Percentiles rank a stretch among this genome's conserved stretches.
phyloP scores from a whole-genome alignment of 2,113 vertebrate genomes.

The Ammodytes marinus region DNA sequence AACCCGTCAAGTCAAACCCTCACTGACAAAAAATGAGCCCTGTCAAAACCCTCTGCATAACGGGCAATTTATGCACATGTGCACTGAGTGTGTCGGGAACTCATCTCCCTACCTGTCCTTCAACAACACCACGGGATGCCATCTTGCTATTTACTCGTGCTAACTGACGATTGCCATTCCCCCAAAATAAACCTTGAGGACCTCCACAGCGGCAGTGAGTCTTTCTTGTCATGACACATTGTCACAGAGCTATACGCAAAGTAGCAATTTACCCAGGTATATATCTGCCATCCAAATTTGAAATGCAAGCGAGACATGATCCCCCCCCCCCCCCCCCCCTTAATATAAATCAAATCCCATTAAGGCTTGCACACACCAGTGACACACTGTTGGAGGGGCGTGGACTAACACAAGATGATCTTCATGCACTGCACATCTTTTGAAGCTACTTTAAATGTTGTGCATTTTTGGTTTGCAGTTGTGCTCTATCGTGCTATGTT shows the following conservation, averaged over 20 bases:
- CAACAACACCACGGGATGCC: slow-evolving; percentile 73
- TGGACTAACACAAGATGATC: slow-evolving; percentile 45
- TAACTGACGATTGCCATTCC: slow-evolving; percentile 69
- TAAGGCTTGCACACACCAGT: slow-evolving; percentile 75
- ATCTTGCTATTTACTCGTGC: slow-evolving; percentile 74
- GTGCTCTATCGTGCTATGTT: not conserved
- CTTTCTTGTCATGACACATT: slow-evolving; percentile 80
- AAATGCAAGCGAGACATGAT: slow-evolving; percentile 75
- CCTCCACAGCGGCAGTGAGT: slow-evolving; percentile 72
- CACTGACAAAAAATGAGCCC: slow-evolving; percentile 81
- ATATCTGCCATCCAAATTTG: slow-evolving; percentile 73
- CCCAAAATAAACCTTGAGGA: slow-evolving; percentile 80
- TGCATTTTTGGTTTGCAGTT: slow-evolving; percentile 21
- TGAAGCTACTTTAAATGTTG: slow-evolving; percentile 26
- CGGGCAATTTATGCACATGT: slow-evolving; percentile 56
- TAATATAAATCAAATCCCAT: slow-evolving; percentile 85
- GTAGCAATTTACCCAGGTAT: slow-evolving; percentile 83
- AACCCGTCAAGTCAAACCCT: slow-evolving; percentile 80
- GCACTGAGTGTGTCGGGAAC: slow-evolving; percentile 80
- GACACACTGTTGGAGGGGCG: slow-evolving; percentile 58
- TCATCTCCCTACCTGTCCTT: slow-evolving; percentile 77
- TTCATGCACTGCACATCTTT: slow-evolving; percentile 32
- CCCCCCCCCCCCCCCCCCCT: slow-evolving; percentile 36
- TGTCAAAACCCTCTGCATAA: slow-evolving; percentile 78
- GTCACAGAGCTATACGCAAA: slow-evolving; percentile 76